phyloP scores from a whole-genome alignment of 2,113 vertebrate species.

The Cygnus atratus region DNA sequence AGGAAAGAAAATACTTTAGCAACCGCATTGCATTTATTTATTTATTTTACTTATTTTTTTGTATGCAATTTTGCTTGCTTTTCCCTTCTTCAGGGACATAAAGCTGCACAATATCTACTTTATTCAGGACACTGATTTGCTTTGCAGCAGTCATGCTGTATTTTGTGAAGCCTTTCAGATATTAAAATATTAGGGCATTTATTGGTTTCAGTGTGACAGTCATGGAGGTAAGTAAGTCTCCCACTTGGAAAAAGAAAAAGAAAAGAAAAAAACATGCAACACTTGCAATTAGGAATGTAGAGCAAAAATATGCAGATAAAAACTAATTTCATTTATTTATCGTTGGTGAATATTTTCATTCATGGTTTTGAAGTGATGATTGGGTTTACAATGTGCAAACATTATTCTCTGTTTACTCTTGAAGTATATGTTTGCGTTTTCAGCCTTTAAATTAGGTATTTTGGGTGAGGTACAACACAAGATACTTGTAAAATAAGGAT shows the following conservation, averaged over 20 bases:
- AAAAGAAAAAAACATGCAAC: too few relatives aligned
- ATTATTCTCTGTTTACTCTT: not conserved
- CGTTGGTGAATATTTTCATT: not conserved
- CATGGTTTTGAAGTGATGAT: not conserved
- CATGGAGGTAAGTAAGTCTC: not conserved
- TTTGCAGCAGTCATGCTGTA: not conserved
- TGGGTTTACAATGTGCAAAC: not conserved
- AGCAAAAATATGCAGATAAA: not conserved
- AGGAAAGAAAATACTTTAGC: too few relatives aligned
- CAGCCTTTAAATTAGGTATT: not conserved
- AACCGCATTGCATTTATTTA: not conserved
- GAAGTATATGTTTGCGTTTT: not conserved
- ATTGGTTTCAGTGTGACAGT: not conserved
- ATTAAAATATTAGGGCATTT: not conserved
- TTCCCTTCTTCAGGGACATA: not conserved
- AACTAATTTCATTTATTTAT: not conserved
- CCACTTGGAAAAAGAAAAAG: accelerated
- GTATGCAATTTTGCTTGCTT: not conserved
- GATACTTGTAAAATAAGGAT: not conserved
- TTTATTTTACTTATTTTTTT: too few relatives aligned
- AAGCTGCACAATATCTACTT: not conserved
- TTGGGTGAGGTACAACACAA: not conserved
- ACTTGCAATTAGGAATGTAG: not conserved
- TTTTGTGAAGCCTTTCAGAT: not conserved
- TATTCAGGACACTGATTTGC: not conserved